Evolutionary conservation across 2,888 invertebrate species (phyloP).

Genomic region (Apotomis betuletana): DNA sequence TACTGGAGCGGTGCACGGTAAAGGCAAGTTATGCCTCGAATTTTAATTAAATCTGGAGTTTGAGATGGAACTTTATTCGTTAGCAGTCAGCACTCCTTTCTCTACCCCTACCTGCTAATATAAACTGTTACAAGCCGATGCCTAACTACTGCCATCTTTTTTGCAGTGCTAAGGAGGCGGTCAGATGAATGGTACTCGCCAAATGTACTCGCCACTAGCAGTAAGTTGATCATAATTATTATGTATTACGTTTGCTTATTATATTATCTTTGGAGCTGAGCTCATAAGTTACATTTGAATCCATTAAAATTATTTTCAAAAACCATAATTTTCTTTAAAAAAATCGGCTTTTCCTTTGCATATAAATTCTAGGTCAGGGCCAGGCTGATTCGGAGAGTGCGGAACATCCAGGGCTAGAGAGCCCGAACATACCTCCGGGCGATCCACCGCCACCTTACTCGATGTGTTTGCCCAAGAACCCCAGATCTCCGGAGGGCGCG

Average conservation of each 20-base stretch:
- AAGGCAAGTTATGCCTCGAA: too few species aligned
- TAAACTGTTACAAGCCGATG: neutral
- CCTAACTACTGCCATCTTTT: neutral
- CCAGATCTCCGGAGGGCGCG: conserved; percentile 32
- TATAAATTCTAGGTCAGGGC: conserved; percentile 3
- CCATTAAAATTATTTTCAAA: too few species aligned
- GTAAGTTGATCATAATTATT: conserved; percentile 54
- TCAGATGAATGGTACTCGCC: conserved; percentile 64
- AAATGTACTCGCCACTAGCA: conserved; percentile 61
- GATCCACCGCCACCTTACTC: conserved; percentile 70
- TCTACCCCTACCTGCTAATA: neutral
- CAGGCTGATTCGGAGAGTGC: neutral
- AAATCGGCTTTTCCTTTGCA: neutral
- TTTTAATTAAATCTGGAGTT: too few species aligned
- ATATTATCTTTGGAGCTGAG: too few species aligned
- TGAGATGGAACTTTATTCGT: too few species aligned
- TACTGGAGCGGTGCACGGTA: too few species aligned
- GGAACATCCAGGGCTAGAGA: neutral
- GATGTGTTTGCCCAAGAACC: conserved; percentile 50
- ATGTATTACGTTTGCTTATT: neutral
- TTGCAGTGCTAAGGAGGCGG: conserved; percentile 51
- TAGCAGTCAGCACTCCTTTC: neutral
- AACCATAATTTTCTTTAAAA: too few species aligned
- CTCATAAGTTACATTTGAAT: too few species aligned
- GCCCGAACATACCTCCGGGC: conserved; percentile 10